Evolutionary conservation across 2,113 vertebrate species (phyloP).

Genomic region (Gnathonemus echidnorhynchus): DNA sequence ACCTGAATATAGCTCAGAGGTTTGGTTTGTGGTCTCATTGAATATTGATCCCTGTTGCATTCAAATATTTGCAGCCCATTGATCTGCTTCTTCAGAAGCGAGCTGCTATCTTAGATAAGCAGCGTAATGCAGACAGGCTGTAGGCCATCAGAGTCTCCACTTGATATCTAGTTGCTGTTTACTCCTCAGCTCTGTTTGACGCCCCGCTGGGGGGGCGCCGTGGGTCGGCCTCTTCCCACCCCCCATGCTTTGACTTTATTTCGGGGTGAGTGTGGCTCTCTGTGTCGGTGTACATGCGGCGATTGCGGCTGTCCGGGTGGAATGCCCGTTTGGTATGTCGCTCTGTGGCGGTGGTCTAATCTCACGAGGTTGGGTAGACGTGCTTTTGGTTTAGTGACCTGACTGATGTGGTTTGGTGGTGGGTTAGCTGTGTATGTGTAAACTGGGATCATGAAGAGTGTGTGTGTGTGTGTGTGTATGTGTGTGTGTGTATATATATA

Average conservation of each 20-base stretch:
- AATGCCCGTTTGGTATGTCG: slow-evolving; percentile 35
- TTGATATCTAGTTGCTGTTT: neutral
- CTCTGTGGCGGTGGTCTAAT: slow-evolving; percentile 19
- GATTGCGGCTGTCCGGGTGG: slow-evolving; percentile 31
- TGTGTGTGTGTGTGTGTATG: neutral
- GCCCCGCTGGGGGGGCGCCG: neutral
- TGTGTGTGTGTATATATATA: no score
- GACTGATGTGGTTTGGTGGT: slow-evolving; percentile 43
- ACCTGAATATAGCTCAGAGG: neutral
- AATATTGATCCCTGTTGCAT: neutral
- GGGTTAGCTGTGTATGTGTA: neutral
- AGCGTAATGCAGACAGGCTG: neutral
- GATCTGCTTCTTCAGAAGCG: neutral
- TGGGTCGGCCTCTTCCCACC: slow-evolving; percentile 15
- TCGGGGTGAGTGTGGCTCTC: neutral
- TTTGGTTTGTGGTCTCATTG: neutral
- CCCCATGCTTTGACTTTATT: slow-evolving; percentile 23
- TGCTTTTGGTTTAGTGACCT: slow-evolving; percentile 35
- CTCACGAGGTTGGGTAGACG: slow-evolving; percentile 26
- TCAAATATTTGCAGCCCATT: neutral
- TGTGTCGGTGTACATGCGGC: slow-evolving; percentile 5
- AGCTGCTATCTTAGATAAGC: neutral
- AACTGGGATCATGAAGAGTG: neutral
- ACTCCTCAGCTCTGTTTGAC: neutral
- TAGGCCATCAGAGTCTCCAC: neutral